Conservation (phyloP, 2,113 vertebrate species). For the Gymnorhina tibicen region DNA sequence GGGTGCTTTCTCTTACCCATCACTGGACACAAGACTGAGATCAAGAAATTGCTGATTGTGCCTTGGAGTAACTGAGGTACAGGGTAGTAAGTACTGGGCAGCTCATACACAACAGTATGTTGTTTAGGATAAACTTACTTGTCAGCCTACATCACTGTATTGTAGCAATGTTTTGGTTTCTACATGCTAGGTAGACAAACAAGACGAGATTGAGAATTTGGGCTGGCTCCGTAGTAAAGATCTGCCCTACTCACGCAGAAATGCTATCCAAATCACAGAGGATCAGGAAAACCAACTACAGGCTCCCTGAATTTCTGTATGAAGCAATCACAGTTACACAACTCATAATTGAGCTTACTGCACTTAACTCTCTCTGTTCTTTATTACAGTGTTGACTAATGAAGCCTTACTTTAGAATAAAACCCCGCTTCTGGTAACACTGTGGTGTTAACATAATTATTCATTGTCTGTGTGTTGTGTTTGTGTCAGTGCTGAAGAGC, state of each 20-base stretch:
- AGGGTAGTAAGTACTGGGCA: background rate
- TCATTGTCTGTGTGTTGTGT: conserved; percentile 7
- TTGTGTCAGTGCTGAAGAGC: conserved; percentile 12
- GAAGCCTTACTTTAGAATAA: conserved; percentile 10
- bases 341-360: conserved; percentile 8
- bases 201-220: background rate
- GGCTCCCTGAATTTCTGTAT: background rate
- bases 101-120: background rate
- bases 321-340: conserved; percentile 27
- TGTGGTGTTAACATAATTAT: conserved; percentile 1
- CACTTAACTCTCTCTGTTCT: background rate
- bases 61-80: background rate
- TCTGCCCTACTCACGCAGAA: background rate
- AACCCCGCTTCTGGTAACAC: background rate
- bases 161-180: background rate
- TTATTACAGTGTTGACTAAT: conserved; percentile 34
- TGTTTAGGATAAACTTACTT: background rate
- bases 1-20: background rate
- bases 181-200: background rate
- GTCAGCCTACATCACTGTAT: background rate
- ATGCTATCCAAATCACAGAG: background rate
- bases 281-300: background rate
- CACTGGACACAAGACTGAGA: background rate
- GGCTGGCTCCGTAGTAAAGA: background rate
- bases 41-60: background rate